phyloP scores from a whole-genome alignment of 2,797 vertebrate genomes.

The Danio tinwini region DNA sequence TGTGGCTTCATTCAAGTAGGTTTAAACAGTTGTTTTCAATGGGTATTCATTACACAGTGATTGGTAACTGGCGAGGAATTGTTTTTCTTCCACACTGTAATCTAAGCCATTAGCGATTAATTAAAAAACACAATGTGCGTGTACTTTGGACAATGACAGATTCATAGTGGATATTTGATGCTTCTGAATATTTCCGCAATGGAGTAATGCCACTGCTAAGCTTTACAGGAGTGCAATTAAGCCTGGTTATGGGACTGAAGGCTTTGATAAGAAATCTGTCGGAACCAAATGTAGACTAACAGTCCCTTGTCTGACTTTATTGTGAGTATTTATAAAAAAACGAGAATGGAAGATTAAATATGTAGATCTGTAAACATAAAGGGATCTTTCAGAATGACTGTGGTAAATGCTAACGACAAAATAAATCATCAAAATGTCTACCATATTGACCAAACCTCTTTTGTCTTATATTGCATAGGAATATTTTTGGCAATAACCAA shows the following conservation, averaged over 20 bases:
- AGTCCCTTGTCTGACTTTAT: neutral
- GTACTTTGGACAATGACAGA: constrained; percentile 84
- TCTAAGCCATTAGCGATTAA: constrained; percentile 94
- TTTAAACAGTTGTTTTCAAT: constrained; percentile 68
- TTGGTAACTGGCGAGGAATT: constrained; percentile 72
- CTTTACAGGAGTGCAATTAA: constrained; percentile 1
- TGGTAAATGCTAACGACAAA: no score
- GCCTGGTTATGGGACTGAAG: neutral
- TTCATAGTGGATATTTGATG: constrained; percentile 77
- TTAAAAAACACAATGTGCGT: constrained; percentile 88
- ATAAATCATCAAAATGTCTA: no score
- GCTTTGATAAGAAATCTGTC: neutral
- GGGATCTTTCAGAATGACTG: neutral
- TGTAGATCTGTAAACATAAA: neutral
- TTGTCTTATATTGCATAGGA: no score
- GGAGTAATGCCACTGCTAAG: constrained; percentile 23
- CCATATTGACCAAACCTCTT: no score
- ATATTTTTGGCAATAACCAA: no score
- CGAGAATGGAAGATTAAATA: neutral
- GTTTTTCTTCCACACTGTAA: constrained; percentile 80
- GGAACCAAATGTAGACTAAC: neutral
- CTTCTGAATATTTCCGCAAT: constrained; percentile 56
- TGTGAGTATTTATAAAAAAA: neutral
- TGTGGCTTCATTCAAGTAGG: constrained; percentile 42
- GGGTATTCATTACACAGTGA: constrained; percentile 89